Percentiles rank a stretch among this genome's conserved stretches.
phyloP scores from a whole-genome alignment of 2,113 vertebrate genomes.

The Mugil cephalus region DNA sequence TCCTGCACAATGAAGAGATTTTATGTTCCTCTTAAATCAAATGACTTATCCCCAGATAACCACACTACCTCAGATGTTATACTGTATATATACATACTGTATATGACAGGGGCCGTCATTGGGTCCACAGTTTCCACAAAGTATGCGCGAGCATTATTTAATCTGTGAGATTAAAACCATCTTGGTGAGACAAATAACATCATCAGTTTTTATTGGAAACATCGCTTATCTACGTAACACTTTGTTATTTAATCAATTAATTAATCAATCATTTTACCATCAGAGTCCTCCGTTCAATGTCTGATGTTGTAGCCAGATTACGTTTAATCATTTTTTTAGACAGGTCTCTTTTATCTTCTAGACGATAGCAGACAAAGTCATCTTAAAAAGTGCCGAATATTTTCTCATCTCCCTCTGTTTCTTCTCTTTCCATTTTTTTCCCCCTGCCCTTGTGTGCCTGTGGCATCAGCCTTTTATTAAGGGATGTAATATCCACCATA shows the following conservation, averaged over 20 bases:
- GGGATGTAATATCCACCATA: constrained; percentile 72
- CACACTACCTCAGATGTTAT: constrained; percentile 12
- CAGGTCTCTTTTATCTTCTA: constrained; percentile 29
- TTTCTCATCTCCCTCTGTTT: constrained; percentile 24
- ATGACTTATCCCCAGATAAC: constrained; percentile 19
- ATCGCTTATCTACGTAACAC: constrained; percentile 6
- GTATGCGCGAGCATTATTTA: not conserved
- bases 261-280: constrained; percentile 53
- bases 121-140: constrained; percentile 27
- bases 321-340: constrained; percentile 34
- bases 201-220: constrained; percentile 41
- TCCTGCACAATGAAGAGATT: not conserved
- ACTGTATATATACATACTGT: too few relatives aligned
- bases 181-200: constrained; percentile 45
- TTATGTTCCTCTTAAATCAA: constrained; percentile 17
- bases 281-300: constrained; percentile 24
- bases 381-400: constrained; percentile 41
- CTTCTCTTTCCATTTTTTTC: constrained; percentile 15
- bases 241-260: constrained; percentile 54
- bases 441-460: constrained; percentile 34
- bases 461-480: constrained; percentile 74
- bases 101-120: not conserved
- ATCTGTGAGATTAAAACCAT: constrained; percentile 36
- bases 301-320: constrained; percentile 35
- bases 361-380: constrained; percentile 46